Conservation (phyloP, 2,888 invertebrate species). For the Coenonympha arcania region DNA sequence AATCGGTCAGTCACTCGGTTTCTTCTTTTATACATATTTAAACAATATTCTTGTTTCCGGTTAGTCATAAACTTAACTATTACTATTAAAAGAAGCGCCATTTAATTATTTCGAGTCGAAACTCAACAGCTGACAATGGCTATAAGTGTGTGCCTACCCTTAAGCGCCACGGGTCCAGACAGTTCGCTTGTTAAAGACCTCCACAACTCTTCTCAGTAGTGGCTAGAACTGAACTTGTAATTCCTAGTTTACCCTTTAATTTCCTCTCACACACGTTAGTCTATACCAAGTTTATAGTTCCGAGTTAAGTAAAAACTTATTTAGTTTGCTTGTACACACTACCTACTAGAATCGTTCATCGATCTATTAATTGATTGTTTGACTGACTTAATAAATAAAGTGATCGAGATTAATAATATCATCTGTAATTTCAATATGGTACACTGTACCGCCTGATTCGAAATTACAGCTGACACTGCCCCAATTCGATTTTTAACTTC, state of each 20-base stretch:
- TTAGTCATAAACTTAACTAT: too few relatives aligned
- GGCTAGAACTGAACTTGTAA: slow-evolving; percentile 41
- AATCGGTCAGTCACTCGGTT: too few relatives aligned
- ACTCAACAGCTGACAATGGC: neutral
- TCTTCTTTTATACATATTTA: too few relatives aligned
- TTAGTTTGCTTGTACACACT: neutral
- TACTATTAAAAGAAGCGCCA: too few relatives aligned
- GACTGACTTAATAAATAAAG: too few relatives aligned
- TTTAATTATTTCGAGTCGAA: neutral
- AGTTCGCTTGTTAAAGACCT: slow-evolving; percentile 52
- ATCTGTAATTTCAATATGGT: too few relatives aligned
- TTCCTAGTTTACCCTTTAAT: slow-evolving; percentile 53
- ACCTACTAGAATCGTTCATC: too few relatives aligned
- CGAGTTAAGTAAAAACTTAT: neutral
- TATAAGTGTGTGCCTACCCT: slow-evolving; percentile 9
- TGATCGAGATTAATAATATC: too few relatives aligned
- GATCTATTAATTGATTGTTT: neutral
- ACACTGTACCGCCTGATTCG: too few relatives aligned
- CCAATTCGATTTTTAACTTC: too few relatives aligned
- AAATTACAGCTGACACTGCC: too few relatives aligned
- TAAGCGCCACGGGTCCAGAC: slow-evolving; percentile 36
- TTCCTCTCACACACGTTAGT: slow-evolving; percentile 41
- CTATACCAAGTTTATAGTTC: neutral
- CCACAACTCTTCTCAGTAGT: slow-evolving; percentile 31
- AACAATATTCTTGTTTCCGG: too few relatives aligned